Conservation (phyloP, 2,113 vertebrate species). For the Malaclemys terrapin region DNA sequence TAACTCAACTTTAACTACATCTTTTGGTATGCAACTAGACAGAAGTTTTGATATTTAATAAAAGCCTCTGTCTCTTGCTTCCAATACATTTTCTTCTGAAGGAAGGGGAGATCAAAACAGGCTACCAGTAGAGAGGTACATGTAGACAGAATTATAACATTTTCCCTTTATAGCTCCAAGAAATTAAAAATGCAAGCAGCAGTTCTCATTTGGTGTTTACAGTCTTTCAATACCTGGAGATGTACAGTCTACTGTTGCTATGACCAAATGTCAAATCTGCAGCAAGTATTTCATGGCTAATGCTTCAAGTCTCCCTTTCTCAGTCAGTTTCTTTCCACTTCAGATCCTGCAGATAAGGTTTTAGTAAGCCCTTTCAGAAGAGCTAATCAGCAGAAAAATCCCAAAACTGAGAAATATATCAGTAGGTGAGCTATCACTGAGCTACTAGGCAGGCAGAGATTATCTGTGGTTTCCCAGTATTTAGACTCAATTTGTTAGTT, state of each 20-base stretch:
- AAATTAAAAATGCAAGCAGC: background rate
- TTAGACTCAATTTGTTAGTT: background rate
- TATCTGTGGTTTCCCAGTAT: background rate
- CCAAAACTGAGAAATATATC: background rate
- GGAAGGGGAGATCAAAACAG: background rate
- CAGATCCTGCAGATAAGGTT: background rate
- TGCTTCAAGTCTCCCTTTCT: background rate
- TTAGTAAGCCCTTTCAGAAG: background rate
- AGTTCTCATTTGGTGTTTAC: background rate
- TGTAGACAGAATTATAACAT: background rate
- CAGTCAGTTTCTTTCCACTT: background rate
- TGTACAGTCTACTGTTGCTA: background rate
- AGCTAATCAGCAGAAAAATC: background rate
- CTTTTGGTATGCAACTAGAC: background rate
- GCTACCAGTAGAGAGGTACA: background rate
- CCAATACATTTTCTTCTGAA: background rate
- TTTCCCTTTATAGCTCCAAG: constrained; percentile 17
- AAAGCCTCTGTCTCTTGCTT: background rate
- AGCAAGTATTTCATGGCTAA: background rate
- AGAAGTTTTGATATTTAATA: background rate
- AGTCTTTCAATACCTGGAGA: background rate
- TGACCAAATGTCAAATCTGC: background rate
- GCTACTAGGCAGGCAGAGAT: background rate
- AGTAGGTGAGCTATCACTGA: constrained; percentile 58
- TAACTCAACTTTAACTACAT: background rate